phyloP scores from a whole-genome alignment of 2,113 vertebrate species.

The Coreoperca whiteheadi region DNA sequence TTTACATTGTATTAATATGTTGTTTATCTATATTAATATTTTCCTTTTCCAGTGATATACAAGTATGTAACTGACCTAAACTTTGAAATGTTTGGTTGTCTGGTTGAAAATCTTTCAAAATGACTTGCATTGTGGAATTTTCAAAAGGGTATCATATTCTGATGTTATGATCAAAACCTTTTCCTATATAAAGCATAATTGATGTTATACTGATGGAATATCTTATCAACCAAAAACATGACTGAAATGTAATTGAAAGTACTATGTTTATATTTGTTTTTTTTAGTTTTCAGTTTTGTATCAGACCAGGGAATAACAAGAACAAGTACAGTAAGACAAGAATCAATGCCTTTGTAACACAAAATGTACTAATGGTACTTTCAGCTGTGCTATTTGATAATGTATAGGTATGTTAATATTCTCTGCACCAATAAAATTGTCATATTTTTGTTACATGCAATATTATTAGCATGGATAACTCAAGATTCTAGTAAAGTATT shows the following conservation, averaged over 20 bases:
- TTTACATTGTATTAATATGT: neutral
- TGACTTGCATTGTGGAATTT: neutral
- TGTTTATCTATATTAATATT: slow-evolving; percentile 1
- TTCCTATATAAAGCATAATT: neutral
- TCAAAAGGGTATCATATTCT: neutral
- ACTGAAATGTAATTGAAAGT: neutral
- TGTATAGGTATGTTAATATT: neutral
- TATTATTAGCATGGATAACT: neutral
- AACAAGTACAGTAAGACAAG: neutral
- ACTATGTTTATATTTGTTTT: neutral
- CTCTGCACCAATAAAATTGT: neutral
- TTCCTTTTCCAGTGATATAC: neutral
- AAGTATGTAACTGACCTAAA: neutral
- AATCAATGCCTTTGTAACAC: neutral
- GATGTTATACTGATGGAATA: neutral
- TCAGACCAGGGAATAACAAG: neutral
- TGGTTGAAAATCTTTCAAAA: neutral
- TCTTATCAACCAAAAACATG: neutral
- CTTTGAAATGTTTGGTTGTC: neutral
- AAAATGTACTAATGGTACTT: neutral
- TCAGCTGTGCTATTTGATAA: neutral
- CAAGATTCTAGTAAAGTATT: neutral
- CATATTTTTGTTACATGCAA: neutral
- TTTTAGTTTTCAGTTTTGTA: slow-evolving; percentile 1
- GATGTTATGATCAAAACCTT: neutral